These are phyloP conservation scores for Nasonia giraulti DNA, from an alignment of 1,140 invertebrate genomes.

Conservation along the genomic window DNA sequence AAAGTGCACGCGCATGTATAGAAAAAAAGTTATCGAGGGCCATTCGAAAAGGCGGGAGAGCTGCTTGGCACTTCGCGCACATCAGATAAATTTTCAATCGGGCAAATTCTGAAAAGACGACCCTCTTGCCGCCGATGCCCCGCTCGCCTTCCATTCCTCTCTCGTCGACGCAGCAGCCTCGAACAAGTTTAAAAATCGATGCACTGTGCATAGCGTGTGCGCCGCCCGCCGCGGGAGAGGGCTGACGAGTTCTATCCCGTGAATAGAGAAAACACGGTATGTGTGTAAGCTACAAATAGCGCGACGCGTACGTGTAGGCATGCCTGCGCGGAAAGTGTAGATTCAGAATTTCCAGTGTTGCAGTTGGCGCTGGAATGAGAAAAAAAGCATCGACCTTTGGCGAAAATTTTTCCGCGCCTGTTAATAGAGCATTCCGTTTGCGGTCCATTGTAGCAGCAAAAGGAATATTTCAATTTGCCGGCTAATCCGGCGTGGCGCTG, in stretches of 20 bases:
- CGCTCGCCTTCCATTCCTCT: constrained; percentile 4
- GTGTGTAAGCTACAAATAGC: constrained; percentile 45
- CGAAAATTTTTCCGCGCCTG: background rate
- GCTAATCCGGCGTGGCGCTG: background rate
- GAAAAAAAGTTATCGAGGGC: constrained; percentile 44
- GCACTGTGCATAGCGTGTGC: constrained; percentile 50
- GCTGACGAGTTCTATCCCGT: constrained; percentile 46
- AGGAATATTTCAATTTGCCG: background rate
- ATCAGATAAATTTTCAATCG: constrained; percentile 71
- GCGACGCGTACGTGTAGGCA: background rate
- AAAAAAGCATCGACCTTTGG: background rate
- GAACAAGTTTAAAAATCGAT: constrained; percentile 69
- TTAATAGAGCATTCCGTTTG: constrained; percentile 7
- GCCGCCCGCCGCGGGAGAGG: background rate
- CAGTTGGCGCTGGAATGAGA: background rate
- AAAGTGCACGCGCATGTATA: background rate
- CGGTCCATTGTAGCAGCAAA: background rate
- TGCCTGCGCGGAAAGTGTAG: background rate
- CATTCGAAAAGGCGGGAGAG: constrained; percentile 24
- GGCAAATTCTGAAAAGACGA: constrained; percentile 67
- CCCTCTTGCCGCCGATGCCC: constrained; percentile 23
- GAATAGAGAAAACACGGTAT: constrained; percentile 53
- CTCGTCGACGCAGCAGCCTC: constrained; percentile 21
- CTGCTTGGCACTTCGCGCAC: constrained; percentile 61
- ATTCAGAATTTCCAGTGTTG: constrained; percentile 20